Evolutionary conservation across 2,797 vertebrate species (phyloP).

Genomic region (Eupleurogrammus muticus): DNA sequence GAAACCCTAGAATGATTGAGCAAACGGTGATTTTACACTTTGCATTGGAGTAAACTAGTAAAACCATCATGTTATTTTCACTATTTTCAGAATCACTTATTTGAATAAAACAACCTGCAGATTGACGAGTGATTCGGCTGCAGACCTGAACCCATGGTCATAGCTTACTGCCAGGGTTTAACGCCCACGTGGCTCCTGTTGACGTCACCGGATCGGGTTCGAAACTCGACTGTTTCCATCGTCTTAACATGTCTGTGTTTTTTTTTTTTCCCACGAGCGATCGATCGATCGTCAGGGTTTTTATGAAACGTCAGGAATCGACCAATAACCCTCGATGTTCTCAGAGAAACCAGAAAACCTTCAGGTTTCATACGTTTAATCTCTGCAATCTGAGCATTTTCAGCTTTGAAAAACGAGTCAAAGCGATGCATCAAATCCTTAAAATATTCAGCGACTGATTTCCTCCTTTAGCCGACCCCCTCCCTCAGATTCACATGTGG

Average conservation of each 20-base stretch:
- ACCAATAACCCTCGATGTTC: no score
- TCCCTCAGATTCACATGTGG: no score
- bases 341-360: background rate
- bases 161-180: background rate
- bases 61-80: background rate
- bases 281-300: no score
- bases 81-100: background rate
- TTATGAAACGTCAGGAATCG: no score
- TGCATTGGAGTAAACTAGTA: no score
- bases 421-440: no score
- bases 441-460: no score
- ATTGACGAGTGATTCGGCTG: background rate
- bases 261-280: no score
- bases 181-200: constrained; percentile 6
- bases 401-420: no score
- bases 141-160: constrained; percentile 8
- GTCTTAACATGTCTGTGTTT: no score
- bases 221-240: background rate
- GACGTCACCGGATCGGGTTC: constrained; percentile 14
- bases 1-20: constrained; percentile 11
- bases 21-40: background rate
- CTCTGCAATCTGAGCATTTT: no score
- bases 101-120: background rate
- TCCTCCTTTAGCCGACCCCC: no score
- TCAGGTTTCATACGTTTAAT: background rate